Evolutionary conservation across 1,140 invertebrate species (phyloP), one percentile per base, ranked within the genome.

Genomic region (Drosophila nikananu): DNA sequence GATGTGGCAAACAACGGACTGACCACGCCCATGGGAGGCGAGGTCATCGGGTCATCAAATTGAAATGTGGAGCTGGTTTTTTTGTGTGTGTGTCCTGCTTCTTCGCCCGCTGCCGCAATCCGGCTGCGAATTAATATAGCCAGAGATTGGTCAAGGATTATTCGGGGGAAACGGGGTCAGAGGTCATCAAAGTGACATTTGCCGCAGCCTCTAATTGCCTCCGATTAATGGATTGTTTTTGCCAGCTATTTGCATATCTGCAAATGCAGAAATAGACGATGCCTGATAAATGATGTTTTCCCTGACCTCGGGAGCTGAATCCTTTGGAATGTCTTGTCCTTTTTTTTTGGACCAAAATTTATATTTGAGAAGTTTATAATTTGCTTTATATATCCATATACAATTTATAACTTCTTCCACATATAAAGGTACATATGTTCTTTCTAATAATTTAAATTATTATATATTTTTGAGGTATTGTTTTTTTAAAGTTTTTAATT

Each of bases 11-110:
- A 83, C 75, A 83, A 83, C 78, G 60, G 42, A 41, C 64, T 58
- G 57, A 66, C 30, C 23, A 25, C 25, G 41, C 59, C 52, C 67
- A 68, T 60, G 10, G 23, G 9, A 13, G 60, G 68, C 64, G 80
- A 83, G 81, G 81, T 83, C 81, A 83, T 63, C 61, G 65, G 80
- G 81, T 83, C 80, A 83, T 83, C 81, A 83, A 83, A 83, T 83
- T 83, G 49, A 74, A 75, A 77, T 68, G 63, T 77, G 49, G 27
- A 44, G 39, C 49, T 37, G 32, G 57, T 74, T 70, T 77, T 77
- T 77, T 77, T 77, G 72, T 60, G 12, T 46, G 37, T 58, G 30
- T 51, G 72, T 23, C 51, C 46, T 70, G 52, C 42, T 55, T 66
- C 42, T 51, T 51, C 23, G 62, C 66, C n/a, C 49, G 23, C 46